Evolutionary conservation across 2,888 invertebrate species (phyloP).

Genomic region (Chelonus formosanus): DNA sequence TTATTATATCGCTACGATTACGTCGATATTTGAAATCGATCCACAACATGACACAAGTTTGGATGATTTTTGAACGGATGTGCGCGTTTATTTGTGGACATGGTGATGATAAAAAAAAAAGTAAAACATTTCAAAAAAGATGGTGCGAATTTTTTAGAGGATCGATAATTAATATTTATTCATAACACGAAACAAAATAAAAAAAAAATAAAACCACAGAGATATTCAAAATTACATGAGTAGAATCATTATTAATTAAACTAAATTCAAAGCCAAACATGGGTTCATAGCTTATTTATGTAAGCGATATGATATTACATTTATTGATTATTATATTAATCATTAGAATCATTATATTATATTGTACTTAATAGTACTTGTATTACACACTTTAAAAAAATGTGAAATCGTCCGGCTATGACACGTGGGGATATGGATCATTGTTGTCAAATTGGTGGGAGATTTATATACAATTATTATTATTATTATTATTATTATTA

Average conservation of each 20-base stretch:
- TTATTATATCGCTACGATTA: constrained; percentile 52
- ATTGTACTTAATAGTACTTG: constrained; percentile 47
- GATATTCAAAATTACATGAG: constrained; percentile 24
- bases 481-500: constrained; percentile 18
- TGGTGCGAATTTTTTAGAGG: neutral
- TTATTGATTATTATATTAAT: constrained; percentile 58
- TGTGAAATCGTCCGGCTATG: constrained; percentile 18
- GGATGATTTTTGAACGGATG: constrained; percentile 25
- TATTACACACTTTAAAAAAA: constrained; percentile 33
- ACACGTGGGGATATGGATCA: neutral
- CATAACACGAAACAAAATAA: no score
- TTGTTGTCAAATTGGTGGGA: neutral
- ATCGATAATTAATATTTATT: no score
- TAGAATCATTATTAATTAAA: constrained; percentile 16
- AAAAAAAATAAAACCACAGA: no score
- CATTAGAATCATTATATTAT: constrained; percentile 57
- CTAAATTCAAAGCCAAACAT: constrained; percentile 23
- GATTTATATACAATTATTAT: neutral
- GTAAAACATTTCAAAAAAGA: neutral
- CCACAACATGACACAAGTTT: constrained; percentile 20
- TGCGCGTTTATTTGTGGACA: constrained; percentile 15
- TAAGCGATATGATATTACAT: constrained; percentile 56
- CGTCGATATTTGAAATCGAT: constrained; percentile 25
- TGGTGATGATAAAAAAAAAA: neutral
- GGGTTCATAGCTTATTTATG: constrained; percentile 51